Conservation (phyloP, 2,797 vertebrate genomes). For the Decapterus maruadsi region DNA sequence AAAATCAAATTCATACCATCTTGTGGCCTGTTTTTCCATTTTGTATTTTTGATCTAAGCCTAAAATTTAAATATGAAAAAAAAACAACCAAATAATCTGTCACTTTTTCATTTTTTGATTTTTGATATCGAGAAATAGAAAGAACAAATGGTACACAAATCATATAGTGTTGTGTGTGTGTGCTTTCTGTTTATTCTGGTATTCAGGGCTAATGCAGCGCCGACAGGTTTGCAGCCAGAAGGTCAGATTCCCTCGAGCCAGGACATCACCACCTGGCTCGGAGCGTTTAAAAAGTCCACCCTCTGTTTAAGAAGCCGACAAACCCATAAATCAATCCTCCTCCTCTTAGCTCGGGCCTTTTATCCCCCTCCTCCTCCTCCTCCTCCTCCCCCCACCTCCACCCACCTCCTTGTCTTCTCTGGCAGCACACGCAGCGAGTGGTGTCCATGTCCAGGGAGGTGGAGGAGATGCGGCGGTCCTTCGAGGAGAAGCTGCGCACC, state of each 20-base stretch:
- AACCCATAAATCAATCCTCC: conserved; percentile 41
- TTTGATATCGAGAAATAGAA: no score
- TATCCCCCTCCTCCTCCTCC: background rate
- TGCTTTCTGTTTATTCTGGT: conserved; percentile 20
- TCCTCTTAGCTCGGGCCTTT: conserved; percentile 18
- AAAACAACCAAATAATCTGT: no score
- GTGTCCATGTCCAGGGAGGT: conserved; percentile 98
- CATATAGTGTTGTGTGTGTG: no score
- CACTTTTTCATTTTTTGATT: no score
- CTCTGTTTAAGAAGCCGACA: conserved; percentile 22
- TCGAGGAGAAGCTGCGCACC: conserved; percentile 93
- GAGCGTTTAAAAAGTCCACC: conserved; percentile 32
- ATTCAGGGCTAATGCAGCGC: conserved; percentile 37
- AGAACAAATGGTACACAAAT: no score
- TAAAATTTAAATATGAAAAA: no score
- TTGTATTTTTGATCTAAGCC: no score
- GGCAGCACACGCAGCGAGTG: conserved; percentile 94
- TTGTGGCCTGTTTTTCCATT: no score
- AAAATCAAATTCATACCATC: no score
- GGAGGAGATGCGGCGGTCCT: conserved; percentile 96
- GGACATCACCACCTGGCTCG: conserved; percentile 28
- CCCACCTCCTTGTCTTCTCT: background rate
- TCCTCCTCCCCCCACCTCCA: no score
- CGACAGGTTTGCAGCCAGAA: conserved; percentile 35
- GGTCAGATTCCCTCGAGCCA: conserved; percentile 33